Evolutionary conservation across 2,797 vertebrate species (phyloP), one percentile per base, ranked within the genome.

Genomic region (Gallinago solitaria): DNA sequence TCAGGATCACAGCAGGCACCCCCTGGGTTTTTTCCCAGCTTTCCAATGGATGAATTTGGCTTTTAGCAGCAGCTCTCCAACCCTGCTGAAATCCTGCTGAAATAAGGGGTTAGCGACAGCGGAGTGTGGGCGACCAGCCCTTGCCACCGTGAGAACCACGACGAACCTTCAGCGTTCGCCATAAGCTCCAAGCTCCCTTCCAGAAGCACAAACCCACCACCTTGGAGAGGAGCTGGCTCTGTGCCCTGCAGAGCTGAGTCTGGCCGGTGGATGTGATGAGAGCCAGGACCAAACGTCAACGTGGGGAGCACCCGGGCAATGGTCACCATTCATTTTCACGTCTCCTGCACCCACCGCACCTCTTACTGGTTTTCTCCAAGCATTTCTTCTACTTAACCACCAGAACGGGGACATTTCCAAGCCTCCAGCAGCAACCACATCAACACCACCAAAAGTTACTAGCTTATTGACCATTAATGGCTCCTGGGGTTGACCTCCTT

Each of bases 1-100:
- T 97, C 95, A 96, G 96, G 96, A 96, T 96, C 88, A 27, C 47
- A 67, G 77, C 78, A 78, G 93, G 77, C 87, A 71, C 32, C 51
- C 51, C 51, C 93, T 35, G 41, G 59, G 90, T 89, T 61, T 92
- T 87, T 68, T 77, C 92, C 75, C 75, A 79, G 74, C 74, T 90
- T 61, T 65, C n/a, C 56, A 70, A 84, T 47, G 90, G 88, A 77
- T 74, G 59, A 87, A 85, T 87, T 71, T 71, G 75, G 83, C 57
- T 94, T 87, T 73, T 71, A 48, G 81, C n/a, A 30, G 77, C 77
- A 87, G 83, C 56, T 5, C 4, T 20, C 54, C 71, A 87, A 48
- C 47, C 4, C 86, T 63, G 56, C 91, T n/a, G n/a, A n/a, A n/a
- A n/a, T n/a, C n/a, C n/a, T n/a, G n/a, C n/a, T n/a, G n/a, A n/a